Base-by-base conservation (phyloP, 2,888 invertebrate genomes). In the Synergus itoensis region DNA sequence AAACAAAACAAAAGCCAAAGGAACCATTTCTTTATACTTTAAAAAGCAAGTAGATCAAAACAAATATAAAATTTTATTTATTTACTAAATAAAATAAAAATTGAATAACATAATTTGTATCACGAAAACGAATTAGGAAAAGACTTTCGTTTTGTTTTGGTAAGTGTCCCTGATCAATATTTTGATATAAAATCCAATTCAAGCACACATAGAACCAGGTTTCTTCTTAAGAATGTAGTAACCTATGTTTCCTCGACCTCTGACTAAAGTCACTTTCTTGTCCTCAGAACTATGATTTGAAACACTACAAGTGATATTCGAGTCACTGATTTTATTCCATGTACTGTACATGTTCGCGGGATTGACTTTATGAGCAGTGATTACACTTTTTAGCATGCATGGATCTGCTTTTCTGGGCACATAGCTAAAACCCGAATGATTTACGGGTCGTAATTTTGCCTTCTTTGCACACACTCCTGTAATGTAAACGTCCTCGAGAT, bases 401-500 rank as follows among this genome's bases (percentile, higher is more conserved):
- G 92, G 88, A 80, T 94, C 93, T 88, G 90, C 89, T 86, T 90
- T 93, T 87, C 92, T 92, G 87, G 91, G 92, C 73, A 91, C 87
- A 85, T 95, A 95, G 86, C 94, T 94, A 91, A 96, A 96, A 28
- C 94, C 93, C 1, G 94, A 92, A 91, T 95, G 94, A 92, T 96
- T 95, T 45, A 93, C 93, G 0, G 96, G 95, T 8, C 91, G 90
- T 1, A 96, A 87, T 1, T 92, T 92, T 0, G 95, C 94, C 8
- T 93, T 93, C 16, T 92, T 92, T 0, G 96, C 95, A 88, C 96
- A 96, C 81, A 96, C 84, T 93, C 96, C 97, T n/a, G 96, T 97
- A 78, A 96, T 94, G 87, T 95, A 97, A 28, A 97, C 95, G 89
- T 97, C 97, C 90, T 97, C 97, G 60, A 97, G 92, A 89, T 97